Conservation (phyloP, 2,888 invertebrate genomes). For the Cantharis rufa region DNA sequence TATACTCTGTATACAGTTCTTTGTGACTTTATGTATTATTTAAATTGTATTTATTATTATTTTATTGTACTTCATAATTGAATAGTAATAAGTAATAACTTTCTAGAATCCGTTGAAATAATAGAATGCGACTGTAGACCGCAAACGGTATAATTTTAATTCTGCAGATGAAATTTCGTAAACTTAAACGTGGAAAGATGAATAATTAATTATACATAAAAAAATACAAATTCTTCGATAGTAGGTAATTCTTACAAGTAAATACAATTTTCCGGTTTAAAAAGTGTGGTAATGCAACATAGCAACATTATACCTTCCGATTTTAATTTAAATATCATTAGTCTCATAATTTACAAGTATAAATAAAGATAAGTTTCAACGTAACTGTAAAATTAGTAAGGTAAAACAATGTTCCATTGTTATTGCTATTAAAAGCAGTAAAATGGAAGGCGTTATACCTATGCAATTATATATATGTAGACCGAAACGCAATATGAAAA, state of each 20-base stretch:
- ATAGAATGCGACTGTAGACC: neutral
- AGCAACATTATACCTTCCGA: neutral
- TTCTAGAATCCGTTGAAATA: neutral
- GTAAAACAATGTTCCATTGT: slow-evolving; percentile 1
- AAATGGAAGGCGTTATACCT: neutral
- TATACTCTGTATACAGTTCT: no score
- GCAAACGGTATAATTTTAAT: neutral
- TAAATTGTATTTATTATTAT: no score
- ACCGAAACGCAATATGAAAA: neutral
- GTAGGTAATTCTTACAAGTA: no score
- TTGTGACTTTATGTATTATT: no score
- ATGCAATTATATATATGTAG: neutral
- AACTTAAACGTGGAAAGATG: neutral
- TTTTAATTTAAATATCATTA: neutral
- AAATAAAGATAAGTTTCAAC: neutral
- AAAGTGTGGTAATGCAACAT: neutral
- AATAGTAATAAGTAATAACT: no score
- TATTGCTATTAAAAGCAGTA: neutral
- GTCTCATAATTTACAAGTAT: neutral
- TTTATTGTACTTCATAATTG: no score
- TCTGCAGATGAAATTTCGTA: neutral
- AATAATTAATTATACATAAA: no score
- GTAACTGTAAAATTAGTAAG: slow-evolving; percentile 1
- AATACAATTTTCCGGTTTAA: neutral
- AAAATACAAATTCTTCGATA: neutral